Conservation (phyloP, 2,113 vertebrate species). For the Podocnemis expansa region DNA sequence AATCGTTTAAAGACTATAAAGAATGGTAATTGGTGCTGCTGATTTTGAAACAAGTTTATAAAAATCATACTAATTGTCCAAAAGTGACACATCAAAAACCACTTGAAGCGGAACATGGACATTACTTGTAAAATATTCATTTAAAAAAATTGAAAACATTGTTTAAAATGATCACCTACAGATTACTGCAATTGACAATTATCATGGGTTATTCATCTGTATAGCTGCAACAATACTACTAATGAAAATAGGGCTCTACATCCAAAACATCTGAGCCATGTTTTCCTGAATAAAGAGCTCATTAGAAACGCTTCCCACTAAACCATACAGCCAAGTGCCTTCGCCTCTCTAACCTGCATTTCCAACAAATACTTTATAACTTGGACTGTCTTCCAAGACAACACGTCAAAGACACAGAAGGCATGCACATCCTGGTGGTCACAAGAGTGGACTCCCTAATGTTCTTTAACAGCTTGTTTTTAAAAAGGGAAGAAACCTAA, state of each 20-base stretch:
- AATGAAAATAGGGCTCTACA: not conserved
- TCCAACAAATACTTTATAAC: conserved; percentile 18
- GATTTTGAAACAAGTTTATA: conserved; percentile 64
- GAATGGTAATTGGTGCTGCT: conserved; percentile 75
- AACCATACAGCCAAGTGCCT: not conserved
- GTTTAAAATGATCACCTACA: conserved; percentile 55
- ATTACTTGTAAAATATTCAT: conserved; percentile 64
- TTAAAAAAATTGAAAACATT: conserved; percentile 31
- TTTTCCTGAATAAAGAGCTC: not conserved
- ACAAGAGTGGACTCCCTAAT: not conserved
- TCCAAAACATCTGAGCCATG: conserved; percentile 10
- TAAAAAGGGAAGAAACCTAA: not conserved
- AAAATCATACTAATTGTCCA: conserved; percentile 70
- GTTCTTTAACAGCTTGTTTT: conserved; percentile 29
- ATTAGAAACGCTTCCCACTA: not conserved
- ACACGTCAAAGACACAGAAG: conserved; percentile 2
- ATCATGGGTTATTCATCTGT: conserved; percentile 17
- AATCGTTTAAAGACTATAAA: conserved; percentile 71
- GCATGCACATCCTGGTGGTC: conserved; percentile 18
- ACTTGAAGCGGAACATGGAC: conserved; percentile 65
- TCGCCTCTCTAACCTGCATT: not conserved
- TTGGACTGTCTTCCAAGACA: not conserved
- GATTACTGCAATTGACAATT: conserved; percentile 55
- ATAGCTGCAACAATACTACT: not conserved
- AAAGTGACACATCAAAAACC: conserved; percentile 65